Base-by-base conservation (phyloP, 2,797 vertebrate genomes). In the Pipistrellus kuhlii region DNA sequence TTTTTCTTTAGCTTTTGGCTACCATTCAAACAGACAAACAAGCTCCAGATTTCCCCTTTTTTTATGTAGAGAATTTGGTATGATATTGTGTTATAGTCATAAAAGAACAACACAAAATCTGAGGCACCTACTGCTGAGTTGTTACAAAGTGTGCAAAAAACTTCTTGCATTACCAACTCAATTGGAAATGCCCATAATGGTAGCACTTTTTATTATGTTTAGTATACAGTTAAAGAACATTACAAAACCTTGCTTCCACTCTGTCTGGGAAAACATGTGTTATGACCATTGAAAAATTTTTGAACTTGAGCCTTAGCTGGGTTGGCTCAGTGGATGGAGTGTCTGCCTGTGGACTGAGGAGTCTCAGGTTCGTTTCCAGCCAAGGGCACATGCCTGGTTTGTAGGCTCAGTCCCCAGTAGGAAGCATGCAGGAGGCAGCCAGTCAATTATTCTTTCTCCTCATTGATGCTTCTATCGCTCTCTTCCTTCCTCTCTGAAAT, bases 1-100 rank as follows among this genome's bases (percentile, higher is more conserved):
- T 55, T 93, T 93, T 85, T n/a, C 21, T 90, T 94, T 41, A 76
- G 78, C 38, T 78, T 95, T 91, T 90, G 87, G 64, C 53, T 88
- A 32, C 46, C 59, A 10, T 83, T 94, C 89, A 94, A 53, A 84
- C 15, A 59, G 27, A 80, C 25, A 89, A 85, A 46, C 25, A 85
- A 73, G 38, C 53, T 8, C 46, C 57, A 44, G 5, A 21, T 92
- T 85, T 81, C 15, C 86, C 57, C 32, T 71, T 81, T 82, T 73
- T 85, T 44, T 38, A 38, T 62, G 87, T 90, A 46, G 57, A 53
- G 41, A 88, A 82, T 59, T 90, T 48, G 38, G 4, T 71, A 30
- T 73, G 35, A 88, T 92, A 59, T 75, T 88, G 13, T 71, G 59
- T 72, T 89, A 76, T 68, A 62, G 35, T 73, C 30, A 77, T 38